Base-by-base conservation (phyloP, 1,140 invertebrate species). In the Geopemphigus sp. region DNA sequence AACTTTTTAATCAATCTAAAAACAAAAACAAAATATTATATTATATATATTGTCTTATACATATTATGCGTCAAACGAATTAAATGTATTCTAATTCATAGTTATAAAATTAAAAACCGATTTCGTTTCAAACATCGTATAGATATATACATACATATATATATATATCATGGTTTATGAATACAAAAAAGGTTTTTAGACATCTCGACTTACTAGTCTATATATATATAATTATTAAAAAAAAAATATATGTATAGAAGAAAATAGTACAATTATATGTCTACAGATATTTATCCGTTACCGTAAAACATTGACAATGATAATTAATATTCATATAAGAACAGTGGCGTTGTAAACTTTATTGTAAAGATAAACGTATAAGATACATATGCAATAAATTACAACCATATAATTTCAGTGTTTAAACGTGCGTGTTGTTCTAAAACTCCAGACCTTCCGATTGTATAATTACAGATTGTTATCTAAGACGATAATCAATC, bases 1-100 rank as follows among this genome's bases (percentile, higher is more conserved):
- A 10, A 53, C 53, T 15, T 70, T 70, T 24, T 11, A 12, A 53
- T 70, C 17, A 70, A 70, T 70, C 68, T 70, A 29, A 19, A 54
- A 70, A 32, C 12, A 26, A 53, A 70, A 26, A n/a, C 4, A 5
- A 11, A 59, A 26, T 29, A 59, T 24, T 59, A 24, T 29, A 68
- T 29, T 11, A 39, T 8, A 39, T 50, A 29, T 29, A 70, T n/a
- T n/a, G n/a, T n/a, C n/a, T n/a, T n/a, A n/a, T n/a, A n/a, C n/a
- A n/a, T n/a, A n/a, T n/a, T n/a, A 39, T 54, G 24, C 17, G 50
- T 19, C 26, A 72, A 72, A 53, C 24, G 53, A 29, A 15, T 29
- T 53, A 29, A 70, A 3, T 50, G 17, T 24, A 70, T 53, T 17
- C 4, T 53, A 54, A 54, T 26, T 29, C 26, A 72, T 47, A 53